A percentile compares a stretch with the other conserved stretches of the same genome.
phyloP scores from a whole-genome alignment of 1,140 invertebrate species.

The Drosophila biarmipes region DNA sequence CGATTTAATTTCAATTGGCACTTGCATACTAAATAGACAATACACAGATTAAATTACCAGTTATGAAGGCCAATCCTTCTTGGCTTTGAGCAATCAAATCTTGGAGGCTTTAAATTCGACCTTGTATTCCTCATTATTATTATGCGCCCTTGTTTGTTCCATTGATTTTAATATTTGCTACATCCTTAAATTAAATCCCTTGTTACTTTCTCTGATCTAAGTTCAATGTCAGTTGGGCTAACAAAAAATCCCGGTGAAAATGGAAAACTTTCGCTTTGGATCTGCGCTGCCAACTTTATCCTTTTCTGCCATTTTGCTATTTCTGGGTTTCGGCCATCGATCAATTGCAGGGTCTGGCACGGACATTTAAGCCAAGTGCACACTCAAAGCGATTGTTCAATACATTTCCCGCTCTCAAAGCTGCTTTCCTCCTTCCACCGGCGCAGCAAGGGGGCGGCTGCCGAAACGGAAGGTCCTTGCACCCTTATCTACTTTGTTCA shows the following conservation, averaged over 20 bases:
- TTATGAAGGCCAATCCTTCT: background rate
- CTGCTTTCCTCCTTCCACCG: background rate
- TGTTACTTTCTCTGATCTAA: background rate
- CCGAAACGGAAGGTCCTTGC: background rate
- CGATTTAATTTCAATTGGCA: conserved; percentile 24
- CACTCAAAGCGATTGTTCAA: conserved; percentile 37
- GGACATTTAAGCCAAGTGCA: conserved; percentile 31
- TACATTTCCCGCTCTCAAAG: conserved; percentile 21
- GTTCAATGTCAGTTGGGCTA: conserved; percentile 1
- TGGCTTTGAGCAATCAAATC: too few species aligned
- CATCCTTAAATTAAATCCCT: too few species aligned
- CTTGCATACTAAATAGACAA: conserved; percentile 7
- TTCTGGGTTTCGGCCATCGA: conserved; percentile 21
- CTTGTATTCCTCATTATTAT: too few species aligned
- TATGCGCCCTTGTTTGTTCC: too few species aligned
- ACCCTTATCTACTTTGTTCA: conserved; percentile 15
- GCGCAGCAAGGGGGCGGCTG: background rate
- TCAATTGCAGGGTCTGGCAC: conserved; percentile 26
- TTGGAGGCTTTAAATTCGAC: too few species aligned
- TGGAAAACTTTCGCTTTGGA: conserved; percentile 3
- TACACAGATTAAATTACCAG: background rate
- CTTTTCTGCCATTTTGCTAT: background rate
- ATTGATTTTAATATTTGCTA: too few species aligned
- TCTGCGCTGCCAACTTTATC: conserved; percentile 4
- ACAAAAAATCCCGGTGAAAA: background rate